Evolutionary conservation across 2,113 vertebrate genomes (phyloP), one percentile per base, ranked within the genome.

Genomic region (Mesocricetus auratus): DNA sequence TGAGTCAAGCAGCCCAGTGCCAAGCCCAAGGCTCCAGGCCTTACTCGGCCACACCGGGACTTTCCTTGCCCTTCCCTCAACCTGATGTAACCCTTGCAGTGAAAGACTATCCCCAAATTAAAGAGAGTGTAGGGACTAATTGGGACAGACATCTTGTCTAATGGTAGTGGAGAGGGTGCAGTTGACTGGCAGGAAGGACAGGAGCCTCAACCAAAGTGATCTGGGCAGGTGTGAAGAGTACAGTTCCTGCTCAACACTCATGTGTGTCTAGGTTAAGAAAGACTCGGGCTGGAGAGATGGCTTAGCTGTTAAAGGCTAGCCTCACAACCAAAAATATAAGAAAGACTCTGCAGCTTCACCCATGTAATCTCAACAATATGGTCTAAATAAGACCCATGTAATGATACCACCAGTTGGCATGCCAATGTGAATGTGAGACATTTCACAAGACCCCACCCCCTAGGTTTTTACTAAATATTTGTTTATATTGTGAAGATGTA

Each of bases 1-100:
- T 96, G 94, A 97, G 88, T 95, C 88, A 93, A 62, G 53, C 12
- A 66, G 77, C 9, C 90, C 56, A 19, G 22, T 5, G 29, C 71
- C 91, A 75, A 78, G 81, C 60, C 66, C 68, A 85, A 74, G 86
- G 31, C 47, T 68, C 22, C 1, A 0, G 17, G 95, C 75, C 75
- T 94, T 74, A 92, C 78, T 93, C 56, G 13, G 50, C 64, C 75
- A 29, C 47, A 15, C 47, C 0, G 58, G 93, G 87, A 74, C 75
- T 97, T 95, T 90, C 68, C 87, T 45, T 64, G 50, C 62, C 79
- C 3, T 29, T 50, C 89, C 92, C 26, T 91, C 16, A 1, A 82
- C 86, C 83, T 94, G 94, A 96, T 29, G 89, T 69, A 93, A 92
- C 19, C 26, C 17, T 45, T 58, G 19, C 16, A 42, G 22, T 24